Base-by-base conservation (phyloP, 2,797 vertebrate species). In the Siniperca undulata region DNA sequence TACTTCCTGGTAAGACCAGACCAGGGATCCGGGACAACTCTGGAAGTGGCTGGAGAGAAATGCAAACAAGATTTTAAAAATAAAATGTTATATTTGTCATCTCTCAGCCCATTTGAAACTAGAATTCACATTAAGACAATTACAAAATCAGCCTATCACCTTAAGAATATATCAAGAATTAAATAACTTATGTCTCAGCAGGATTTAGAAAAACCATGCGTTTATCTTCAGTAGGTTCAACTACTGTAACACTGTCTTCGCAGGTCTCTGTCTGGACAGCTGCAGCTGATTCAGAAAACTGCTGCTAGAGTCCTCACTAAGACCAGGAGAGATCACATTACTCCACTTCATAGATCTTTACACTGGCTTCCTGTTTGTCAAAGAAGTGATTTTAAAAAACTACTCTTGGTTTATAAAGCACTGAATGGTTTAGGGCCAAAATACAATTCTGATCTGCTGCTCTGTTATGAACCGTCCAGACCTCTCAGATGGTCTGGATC, bases 1-100 rank as follows among this genome's bases (percentile, higher is more conserved):
- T 95, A 85, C 89, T 95, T 76, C 97, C 97, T 4, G 96, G 91
- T 13, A 99, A 94, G 79, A 98, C 93, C 27, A 99, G 96, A 80
- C 98, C 98, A n/a, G 96, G 96, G 70, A 99, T 96, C 74, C 95
- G 96, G 64, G 96, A 94, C 82, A 99, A 90, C 76, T 96, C 97
- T 81, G 98, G 98, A 87, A 99, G 96, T 86, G 96, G 93, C 98
- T 99, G 89, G 4, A 87, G 85, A 81, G 14, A 87, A 64, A 79
- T 9, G 50, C 3, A 79, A 61, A 69, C 13, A 58, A 14, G 17
- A 46, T 42, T 61, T 8, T 36, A 13, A 17, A 46, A 38, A 16
- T 5, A 52, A 19, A 61, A 30, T 1, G 9, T 42, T 34, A 36
- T 17, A 40, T 52, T 13, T 22, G 36, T 36, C 1, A 64, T 11